Evolutionary conservation across 2,113 vertebrate genomes (phyloP).

Genomic region (Brachyistius frenatus): DNA sequence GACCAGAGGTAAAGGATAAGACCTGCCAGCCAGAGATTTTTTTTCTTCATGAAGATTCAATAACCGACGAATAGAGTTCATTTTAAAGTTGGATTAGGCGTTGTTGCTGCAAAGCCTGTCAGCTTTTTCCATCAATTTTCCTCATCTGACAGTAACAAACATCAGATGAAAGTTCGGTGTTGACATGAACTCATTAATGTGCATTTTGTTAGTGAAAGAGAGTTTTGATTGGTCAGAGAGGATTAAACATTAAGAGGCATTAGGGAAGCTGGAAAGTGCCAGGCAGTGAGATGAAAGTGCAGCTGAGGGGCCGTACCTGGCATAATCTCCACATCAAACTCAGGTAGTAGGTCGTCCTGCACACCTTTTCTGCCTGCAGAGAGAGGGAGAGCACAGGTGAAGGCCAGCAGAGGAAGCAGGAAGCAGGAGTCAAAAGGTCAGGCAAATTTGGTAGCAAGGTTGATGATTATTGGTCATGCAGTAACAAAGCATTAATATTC

Average conservation of each 20-base stretch:
- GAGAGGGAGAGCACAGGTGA: slow-evolving; percentile 86
- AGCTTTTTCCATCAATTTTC: neutral
- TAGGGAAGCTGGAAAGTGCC: slow-evolving; percentile 52
- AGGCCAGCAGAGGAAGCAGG: slow-evolving; percentile 71
- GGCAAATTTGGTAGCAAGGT: slow-evolving; percentile 42
- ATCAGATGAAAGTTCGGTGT: neutral
- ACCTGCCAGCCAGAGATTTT: neutral
- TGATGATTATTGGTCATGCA: slow-evolving; percentile 57
- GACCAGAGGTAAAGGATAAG: neutral
- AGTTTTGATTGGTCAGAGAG: slow-evolving; percentile 41
- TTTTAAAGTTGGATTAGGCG: neutral
- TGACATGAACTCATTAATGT: too few relatives aligned
- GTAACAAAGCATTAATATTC: neutral
- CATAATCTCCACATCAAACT: slow-evolving; percentile 99
- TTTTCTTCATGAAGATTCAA: neutral
- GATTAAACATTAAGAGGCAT: slow-evolving; percentile 24
- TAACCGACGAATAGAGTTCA: neutral
- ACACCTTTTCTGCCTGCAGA: slow-evolving; percentile 98
- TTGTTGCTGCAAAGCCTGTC: neutral
- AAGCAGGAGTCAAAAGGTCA: slow-evolving; percentile 69
- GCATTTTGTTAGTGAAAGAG: slow-evolving; percentile 46
- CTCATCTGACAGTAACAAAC: neutral
- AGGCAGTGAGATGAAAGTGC: slow-evolving; percentile 44
- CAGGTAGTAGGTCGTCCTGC: slow-evolving; percentile 97
- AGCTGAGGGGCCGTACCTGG: slow-evolving; percentile 90